Percentiles rank a stretch among this genome's conserved stretches.
Conservation (phyloP, 2,888 invertebrate species). For the Schizaphis graminum region DNA sequence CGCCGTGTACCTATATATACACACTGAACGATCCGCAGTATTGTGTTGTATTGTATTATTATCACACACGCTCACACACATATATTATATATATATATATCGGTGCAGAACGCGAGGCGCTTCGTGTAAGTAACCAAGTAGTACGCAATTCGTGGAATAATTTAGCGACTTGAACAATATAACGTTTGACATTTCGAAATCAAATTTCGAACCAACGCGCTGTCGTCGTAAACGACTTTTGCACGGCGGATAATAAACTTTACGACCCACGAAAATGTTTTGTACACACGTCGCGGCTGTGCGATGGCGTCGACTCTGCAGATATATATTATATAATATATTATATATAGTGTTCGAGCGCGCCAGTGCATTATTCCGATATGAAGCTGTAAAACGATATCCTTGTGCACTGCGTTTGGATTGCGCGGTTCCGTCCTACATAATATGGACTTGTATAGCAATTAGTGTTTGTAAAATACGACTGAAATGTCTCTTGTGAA, state of each 20-base stretch:
- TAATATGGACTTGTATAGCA: too few species aligned
- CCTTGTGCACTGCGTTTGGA: neutral
- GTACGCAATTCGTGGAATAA: neutral
- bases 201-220: neutral
- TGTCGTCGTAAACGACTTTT: neutral
- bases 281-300: neutral
- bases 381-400: neutral
- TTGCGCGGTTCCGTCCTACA: neutral
- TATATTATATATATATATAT: neutral
- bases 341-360: neutral
- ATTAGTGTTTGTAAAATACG: too few species aligned
- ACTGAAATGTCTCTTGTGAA: neutral
- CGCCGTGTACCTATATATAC: neutral
- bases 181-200: conserved; percentile 5
- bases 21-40: neutral
- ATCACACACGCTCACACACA: neutral
- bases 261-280: neutral
- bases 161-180: neutral
- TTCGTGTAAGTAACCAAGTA: neutral
- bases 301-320: neutral
- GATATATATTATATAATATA: neutral
- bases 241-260: neutral
- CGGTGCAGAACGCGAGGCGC: neutral
- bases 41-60: neutral
- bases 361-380: neutral